phyloP scores from a whole-genome alignment of 2,113 vertebrate genomes.

The Bombycilla garrulus region DNA sequence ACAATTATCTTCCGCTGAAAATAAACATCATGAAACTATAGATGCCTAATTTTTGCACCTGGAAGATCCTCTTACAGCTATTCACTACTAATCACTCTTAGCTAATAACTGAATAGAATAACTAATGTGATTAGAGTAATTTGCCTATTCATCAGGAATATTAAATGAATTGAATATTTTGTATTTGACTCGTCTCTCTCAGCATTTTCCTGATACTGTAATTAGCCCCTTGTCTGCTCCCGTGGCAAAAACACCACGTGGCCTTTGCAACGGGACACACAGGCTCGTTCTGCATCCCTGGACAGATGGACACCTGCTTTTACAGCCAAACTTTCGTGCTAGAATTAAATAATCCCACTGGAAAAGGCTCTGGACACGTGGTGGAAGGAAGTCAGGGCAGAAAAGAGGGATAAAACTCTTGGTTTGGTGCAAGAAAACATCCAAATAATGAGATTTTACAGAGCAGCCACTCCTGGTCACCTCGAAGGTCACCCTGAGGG shows the following conservation, averaged over 20 bases:
- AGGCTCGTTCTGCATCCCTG: background rate
- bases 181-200: slow-evolving; percentile 67
- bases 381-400: background rate
- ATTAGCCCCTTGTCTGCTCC: slow-evolving; percentile 53
- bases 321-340: rapidly evolving
- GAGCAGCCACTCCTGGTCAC: background rate
- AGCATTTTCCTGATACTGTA: slow-evolving; percentile 67
- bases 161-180: slow-evolving; percentile 78
- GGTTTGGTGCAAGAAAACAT: background rate
- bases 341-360: background rate
- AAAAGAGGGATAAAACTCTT: background rate
- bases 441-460: background rate
- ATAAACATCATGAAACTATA: slow-evolving; percentile 78
- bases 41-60: slow-evolving; percentile 78
- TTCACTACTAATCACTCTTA: slow-evolving; percentile 76
- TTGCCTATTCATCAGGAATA: slow-evolving; percentile 77
- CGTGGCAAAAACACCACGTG: background rate
- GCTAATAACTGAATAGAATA: slow-evolving; percentile 81
- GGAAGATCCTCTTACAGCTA: slow-evolving; percentile 72
- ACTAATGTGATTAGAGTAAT: slow-evolving; percentile 79
- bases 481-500: background rate
- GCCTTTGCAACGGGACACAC: background rate
- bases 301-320: background rate
- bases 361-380: background rate
- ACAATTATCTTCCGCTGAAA: slow-evolving; percentile 76